Conservation (phyloP, 1,140 invertebrate species). For the Pogonomyrmex californicus region DNA sequence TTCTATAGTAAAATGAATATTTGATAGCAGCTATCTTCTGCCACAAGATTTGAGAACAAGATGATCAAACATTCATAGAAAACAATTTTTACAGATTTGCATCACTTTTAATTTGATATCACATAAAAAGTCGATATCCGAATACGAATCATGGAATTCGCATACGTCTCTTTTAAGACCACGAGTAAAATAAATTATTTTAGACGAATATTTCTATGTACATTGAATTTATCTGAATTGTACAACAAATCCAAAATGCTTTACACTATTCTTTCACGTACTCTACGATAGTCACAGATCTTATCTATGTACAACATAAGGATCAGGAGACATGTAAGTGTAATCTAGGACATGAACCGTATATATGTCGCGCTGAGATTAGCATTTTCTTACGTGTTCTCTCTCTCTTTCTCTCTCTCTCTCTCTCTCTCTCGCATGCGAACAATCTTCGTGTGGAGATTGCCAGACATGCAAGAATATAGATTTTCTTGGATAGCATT, state of each 20-base stretch:
- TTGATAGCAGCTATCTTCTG: neutral
- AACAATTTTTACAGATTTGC: neutral
- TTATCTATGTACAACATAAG: neutral
- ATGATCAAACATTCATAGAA: neutral
- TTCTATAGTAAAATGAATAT: slow-evolving; percentile 34
- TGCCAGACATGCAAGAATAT: slow-evolving; percentile 78
- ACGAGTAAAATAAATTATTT: neutral
- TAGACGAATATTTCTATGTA: neutral
- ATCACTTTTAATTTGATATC: neutral
- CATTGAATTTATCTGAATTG: neutral
- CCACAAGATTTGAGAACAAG: neutral
- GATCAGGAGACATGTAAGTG: neutral
- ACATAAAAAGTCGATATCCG: neutral
- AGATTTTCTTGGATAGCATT: slow-evolving; percentile 73
- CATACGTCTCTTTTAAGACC: neutral
- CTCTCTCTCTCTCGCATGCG: slow-evolving; percentile 68
- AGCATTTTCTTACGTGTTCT: slow-evolving; percentile 78
- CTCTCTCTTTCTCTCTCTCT: too few relatives aligned
- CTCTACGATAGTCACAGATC: neutral
- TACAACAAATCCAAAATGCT: slow-evolving; percentile 6
- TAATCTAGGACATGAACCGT: slow-evolving; percentile 26
- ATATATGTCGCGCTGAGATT: slow-evolving; percentile 69
- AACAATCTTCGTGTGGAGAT: slow-evolving; percentile 66
- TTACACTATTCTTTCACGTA: neutral
- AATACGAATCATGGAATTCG: neutral